Percentiles rank a stretch among this genome's conserved stretches.
Conservation (phyloP, 1,140 invertebrate genomes). For the Drosophila watanabei region DNA sequence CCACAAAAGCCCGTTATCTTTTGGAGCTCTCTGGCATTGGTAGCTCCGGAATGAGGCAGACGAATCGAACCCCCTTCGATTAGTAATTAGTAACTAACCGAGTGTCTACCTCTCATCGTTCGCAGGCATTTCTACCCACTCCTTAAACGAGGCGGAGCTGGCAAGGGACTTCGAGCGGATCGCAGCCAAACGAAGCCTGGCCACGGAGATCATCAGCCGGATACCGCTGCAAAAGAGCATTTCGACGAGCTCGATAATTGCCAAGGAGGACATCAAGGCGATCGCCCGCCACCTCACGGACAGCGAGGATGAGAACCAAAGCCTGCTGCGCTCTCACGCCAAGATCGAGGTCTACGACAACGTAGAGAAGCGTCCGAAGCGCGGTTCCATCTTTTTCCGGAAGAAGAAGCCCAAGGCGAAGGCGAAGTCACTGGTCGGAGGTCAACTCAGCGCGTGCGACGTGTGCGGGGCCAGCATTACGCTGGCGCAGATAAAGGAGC, state of each 20-base stretch:
- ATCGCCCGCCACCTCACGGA: constrained; percentile 84
- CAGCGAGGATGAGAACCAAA: constrained; percentile 86
- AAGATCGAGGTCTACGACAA: constrained; percentile 90
- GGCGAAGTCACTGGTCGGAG: constrained; percentile 69
- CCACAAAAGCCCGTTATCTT: constrained; percentile 68
- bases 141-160: constrained; percentile 93
- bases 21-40: constrained; percentile 37
- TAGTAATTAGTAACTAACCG: constrained; percentile 41
- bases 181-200: constrained; percentile 87
- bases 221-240: constrained; percentile 95
- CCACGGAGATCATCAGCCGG: constrained; percentile 88
- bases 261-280: constrained; percentile 83
- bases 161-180: constrained; percentile 89
- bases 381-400: constrained; percentile 95
- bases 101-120: constrained; percentile 12
- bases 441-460: constrained; percentile 68
- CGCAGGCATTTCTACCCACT: constrained; percentile 91
- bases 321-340: constrained; percentile 80
- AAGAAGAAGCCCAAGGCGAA: constrained; percentile 89
- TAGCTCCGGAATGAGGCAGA: constrained; percentile 26
- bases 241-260: constrained; percentile 91
- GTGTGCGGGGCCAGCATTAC: constrained; percentile 69
- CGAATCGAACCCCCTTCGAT: constrained; percentile 29
- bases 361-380: constrained; percentile 93
- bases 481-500: constrained; percentile 70